phyloP scores from a whole-genome alignment of 2,888 invertebrate genomes.

The Ophraella communa region DNA sequence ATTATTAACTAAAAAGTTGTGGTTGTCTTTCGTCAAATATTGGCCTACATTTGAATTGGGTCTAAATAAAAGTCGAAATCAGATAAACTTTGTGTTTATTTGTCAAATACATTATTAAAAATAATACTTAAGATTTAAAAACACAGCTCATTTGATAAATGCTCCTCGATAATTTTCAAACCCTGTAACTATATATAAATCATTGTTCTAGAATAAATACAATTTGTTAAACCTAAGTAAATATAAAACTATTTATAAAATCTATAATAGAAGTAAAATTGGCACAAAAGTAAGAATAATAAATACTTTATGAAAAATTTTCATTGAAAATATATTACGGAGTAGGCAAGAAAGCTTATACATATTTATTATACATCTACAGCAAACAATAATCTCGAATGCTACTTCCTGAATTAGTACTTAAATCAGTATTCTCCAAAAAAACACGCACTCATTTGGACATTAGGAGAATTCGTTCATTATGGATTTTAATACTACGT shows the following conservation, averaged over 20 bases:
- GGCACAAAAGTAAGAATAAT: conserved; percentile 32
- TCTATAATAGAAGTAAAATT: conserved; percentile 27
- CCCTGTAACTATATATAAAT: conserved; percentile 18
- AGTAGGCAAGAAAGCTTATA: conserved; percentile 1
- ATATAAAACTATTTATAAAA: conserved; percentile 21
- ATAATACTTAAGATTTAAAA: conserved; percentile 36
- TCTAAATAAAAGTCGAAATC: neutral
- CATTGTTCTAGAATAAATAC: conserved; percentile 26
- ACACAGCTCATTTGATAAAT: conserved; percentile 39
- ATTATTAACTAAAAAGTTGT: neutral
- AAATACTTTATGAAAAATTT: conserved; percentile 19
- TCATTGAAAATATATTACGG: conserved; percentile 12
- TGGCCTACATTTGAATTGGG: neutral
- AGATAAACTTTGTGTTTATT: conserved; percentile 12
- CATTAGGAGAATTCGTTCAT: too few relatives aligned
- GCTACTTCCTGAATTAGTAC: neutral
- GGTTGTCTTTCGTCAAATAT: neutral
- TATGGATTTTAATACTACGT: too few relatives aligned
- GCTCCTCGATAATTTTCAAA: conserved; percentile 14
- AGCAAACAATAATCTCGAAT: neutral
- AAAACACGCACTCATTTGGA: too few relatives aligned
- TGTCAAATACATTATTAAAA: conserved; percentile 28
- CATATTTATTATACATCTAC: neutral
- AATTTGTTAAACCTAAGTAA: conserved; percentile 21
- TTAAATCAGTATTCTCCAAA: neutral